Evolutionary conservation across 2,113 vertebrate species (phyloP).

Genomic region (Strix uralensis): DNA sequence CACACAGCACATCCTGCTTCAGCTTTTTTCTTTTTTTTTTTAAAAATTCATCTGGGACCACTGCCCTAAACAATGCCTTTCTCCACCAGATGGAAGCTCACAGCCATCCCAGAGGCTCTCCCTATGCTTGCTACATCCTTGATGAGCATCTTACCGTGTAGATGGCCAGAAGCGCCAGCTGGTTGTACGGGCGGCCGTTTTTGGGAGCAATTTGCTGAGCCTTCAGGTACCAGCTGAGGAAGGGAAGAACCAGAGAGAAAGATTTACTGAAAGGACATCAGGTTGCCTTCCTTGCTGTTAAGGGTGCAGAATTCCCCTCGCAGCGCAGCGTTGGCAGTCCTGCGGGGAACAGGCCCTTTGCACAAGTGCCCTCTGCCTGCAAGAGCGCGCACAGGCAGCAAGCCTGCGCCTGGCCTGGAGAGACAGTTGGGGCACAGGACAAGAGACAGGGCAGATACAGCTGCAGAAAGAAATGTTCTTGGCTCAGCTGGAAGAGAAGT

Average conservation of each 20-base stretch:
- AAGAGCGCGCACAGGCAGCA: neutral
- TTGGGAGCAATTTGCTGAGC: constrained; percentile 98
- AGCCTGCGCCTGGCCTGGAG: neutral
- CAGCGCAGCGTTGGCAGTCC: neutral
- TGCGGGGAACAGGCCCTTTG: neutral
- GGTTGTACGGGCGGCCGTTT: constrained; percentile 96
- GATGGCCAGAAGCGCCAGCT: constrained; percentile 93
- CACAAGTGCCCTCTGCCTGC: constrained; percentile 39
- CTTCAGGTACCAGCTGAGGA: constrained; percentile 94
- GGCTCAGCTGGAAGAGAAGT: neutral
- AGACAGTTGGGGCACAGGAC: neutral
- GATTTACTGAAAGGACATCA: neutral
- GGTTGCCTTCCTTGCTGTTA: neutral
- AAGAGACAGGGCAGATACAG: neutral
- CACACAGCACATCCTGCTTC: neutral
- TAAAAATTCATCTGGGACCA: neutral
- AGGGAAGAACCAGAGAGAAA: neutral
- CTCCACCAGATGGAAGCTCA: neutral
- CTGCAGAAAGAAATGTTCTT: neutral
- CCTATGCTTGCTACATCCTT: neutral
- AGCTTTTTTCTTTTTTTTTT: neutral
- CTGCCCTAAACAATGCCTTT: neutral
- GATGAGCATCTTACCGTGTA: constrained; percentile 86
- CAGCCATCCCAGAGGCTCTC: neutral
- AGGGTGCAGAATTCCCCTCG: neutral